Evolutionary conservation across 2,113 vertebrate species (phyloP).

Genomic region (Ceratotherium simum): DNA sequence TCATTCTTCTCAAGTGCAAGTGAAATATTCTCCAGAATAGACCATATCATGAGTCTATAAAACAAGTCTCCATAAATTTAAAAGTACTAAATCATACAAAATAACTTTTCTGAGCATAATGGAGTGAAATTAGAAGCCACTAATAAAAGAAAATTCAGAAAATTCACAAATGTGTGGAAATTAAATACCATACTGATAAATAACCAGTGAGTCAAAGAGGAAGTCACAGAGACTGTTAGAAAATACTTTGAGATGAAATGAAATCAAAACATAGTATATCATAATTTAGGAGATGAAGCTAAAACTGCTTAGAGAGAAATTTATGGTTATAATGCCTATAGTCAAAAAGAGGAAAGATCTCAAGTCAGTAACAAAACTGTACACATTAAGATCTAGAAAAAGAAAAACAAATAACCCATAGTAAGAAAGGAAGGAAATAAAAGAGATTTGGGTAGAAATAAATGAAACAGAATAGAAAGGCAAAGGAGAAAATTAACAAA

Average conservation of each 20-base stretch:
- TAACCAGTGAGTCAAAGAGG: background rate
- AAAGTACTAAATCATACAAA: background rate
- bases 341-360: background rate
- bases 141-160: background rate
- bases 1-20: background rate
- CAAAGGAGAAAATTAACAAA: background rate
- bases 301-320: background rate
- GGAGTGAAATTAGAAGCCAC: background rate
- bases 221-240: background rate
- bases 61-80: background rate
- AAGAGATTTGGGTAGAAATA: background rate
- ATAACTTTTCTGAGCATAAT: conserved; percentile 31
- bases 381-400: conserved; percentile 11
- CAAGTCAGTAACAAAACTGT: background rate
- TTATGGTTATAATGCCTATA: background rate
- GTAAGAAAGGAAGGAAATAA: background rate
- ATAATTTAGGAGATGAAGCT: background rate
- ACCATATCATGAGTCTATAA: background rate
- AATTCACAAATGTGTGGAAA: background rate
- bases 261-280: background rate
- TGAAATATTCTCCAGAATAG: background rate
- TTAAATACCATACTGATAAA: background rate
- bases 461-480: conserved; percentile 7
- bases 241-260: background rate
- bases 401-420: background rate